Evolutionary conservation across 2,888 invertebrate species (phyloP).

Genomic region (Tanypteryx hageni): DNA sequence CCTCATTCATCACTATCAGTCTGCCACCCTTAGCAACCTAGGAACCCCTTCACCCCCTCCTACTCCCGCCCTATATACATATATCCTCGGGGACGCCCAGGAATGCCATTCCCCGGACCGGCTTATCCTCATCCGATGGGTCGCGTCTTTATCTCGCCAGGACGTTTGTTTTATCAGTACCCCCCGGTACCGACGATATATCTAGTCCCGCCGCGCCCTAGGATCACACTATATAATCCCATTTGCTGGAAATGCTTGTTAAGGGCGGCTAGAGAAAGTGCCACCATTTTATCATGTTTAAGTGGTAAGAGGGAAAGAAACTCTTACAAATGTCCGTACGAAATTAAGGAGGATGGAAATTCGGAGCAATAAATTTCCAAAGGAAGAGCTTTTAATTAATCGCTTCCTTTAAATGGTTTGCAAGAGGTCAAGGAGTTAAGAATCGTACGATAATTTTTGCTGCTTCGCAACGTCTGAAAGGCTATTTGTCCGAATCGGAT

Average conservation of each 20-base stretch:
- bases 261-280: neutral
- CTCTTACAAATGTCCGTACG: neutral
- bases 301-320: neutral
- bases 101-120: neutral
- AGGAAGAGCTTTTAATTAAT: neutral
- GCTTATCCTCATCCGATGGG: neutral
- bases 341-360: neutral
- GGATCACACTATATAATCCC: constrained; percentile 17
- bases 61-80: neutral
- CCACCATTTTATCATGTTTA: neutral
- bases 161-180: neutral
- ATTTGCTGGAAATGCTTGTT: constrained; percentile 11
- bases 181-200: neutral
- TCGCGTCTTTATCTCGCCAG: neutral
- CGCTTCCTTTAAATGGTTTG: neutral
- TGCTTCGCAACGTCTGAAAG: neutral
- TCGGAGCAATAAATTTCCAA: neutral
- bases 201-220: neutral
- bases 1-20: constrained; percentile 5
- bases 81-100: neutral
- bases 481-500: too few species aligned
- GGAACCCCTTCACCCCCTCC: too few species aligned
- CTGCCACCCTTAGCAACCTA: too few species aligned
- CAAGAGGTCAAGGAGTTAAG: neutral
- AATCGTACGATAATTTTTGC: neutral